A percentile compares a stretch with the other conserved stretches of the same genome.
Evolutionary conservation across 2,797 vertebrate genomes (phyloP).

Genomic region (Manis pentadactyla): DNA sequence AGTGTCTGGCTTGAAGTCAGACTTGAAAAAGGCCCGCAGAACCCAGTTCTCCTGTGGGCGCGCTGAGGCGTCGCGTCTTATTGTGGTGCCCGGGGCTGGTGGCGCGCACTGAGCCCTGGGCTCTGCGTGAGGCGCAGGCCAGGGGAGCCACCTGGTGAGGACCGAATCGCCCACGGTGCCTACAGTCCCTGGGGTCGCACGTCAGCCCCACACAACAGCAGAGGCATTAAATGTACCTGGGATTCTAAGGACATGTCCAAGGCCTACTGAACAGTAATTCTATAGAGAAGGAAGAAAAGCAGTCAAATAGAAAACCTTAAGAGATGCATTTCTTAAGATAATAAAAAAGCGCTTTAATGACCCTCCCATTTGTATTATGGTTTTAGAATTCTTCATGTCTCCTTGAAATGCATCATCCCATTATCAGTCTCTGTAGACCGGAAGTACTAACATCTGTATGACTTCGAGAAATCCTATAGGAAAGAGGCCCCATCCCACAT

Average conservation of each 20-base stretch:
- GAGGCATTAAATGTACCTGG: background rate
- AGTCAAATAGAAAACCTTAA: background rate
- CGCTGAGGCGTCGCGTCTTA: background rate
- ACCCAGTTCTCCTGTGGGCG: background rate
- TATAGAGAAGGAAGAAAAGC: background rate
- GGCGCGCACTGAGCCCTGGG: fast-evolving
- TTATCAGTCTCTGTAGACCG: background rate
- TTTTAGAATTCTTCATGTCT: background rate
- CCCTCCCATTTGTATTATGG: background rate
- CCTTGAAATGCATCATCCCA: background rate
- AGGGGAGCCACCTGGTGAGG: background rate
- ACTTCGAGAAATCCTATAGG: background rate
- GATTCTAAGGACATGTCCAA: background rate
- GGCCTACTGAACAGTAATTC: background rate
- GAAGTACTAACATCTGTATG: background rate
- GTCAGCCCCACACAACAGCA: background rate
- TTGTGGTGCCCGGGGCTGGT: background rate
- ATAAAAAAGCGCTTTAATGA: background rate
- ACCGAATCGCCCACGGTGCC: background rate
- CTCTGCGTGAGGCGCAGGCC: background rate
- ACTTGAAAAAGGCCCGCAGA: background rate
- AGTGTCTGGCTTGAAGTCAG: background rate
- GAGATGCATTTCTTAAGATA: background rate
- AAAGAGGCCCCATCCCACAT: background rate
- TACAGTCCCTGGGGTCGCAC: background rate